Percentiles rank a stretch among this genome's conserved stretches.
Evolutionary conservation across 2,113 vertebrate genomes (phyloP).

Genomic region (Tonatia bakeri): DNA sequence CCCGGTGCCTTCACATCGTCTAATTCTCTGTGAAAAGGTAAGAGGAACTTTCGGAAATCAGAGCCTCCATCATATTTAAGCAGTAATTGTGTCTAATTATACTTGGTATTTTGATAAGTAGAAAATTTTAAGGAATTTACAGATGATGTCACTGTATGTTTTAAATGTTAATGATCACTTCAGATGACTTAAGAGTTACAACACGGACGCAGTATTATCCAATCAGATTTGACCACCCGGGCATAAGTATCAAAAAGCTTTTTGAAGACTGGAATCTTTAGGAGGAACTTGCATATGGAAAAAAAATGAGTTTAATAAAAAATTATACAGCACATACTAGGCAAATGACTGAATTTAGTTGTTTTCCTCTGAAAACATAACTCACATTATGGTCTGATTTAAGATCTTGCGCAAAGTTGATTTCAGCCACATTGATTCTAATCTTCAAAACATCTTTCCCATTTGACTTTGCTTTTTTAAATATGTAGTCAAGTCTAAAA

Average conservation of each 20-base stretch:
- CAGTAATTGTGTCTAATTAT: conserved; percentile 23
- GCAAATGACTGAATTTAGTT: neutral
- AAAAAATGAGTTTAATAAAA: conserved; percentile 1
- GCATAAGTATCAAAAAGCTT: neutral
- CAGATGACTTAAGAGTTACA: neutral
- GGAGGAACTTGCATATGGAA: neutral
- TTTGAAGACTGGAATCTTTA: neutral
- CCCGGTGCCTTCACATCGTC: neutral
- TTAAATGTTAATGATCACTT: conserved; percentile 33
- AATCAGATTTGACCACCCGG: neutral
- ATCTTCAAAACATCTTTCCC: neutral
- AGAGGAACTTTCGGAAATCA: neutral
- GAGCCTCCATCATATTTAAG: conserved; percentile 5
- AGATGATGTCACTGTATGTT: neutral
- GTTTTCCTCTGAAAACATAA: neutral
- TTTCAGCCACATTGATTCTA: neutral
- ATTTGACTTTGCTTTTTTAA: neutral
- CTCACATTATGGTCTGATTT: neutral
- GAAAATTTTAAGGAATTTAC: conserved; percentile 34
- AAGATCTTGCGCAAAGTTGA: neutral
- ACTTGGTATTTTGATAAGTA: conserved; percentile 15
- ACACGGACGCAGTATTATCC: neutral
- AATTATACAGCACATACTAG: neutral
- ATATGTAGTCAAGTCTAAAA: neutral
- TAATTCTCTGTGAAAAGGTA: neutral